Conservation (phyloP, 2,113 vertebrate genomes). For the Camelus bactrianus region DNA sequence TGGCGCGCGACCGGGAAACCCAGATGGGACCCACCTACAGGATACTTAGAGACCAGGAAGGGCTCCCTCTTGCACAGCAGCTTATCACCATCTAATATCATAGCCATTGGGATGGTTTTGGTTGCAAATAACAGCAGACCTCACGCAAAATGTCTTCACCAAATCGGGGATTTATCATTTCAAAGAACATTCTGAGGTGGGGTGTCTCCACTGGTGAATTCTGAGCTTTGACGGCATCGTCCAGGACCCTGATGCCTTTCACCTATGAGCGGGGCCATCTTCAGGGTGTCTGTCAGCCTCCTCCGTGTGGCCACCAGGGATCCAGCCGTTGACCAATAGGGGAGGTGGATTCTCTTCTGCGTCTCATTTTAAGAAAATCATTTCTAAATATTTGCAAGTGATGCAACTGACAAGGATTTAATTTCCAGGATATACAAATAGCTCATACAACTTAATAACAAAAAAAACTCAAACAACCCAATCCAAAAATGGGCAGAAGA, state of each 20-base stretch:
- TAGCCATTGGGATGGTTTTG: background rate
- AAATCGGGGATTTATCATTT: background rate
- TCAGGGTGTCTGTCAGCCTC: fast-evolving
- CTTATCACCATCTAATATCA: background rate
- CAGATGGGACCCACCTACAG: background rate
- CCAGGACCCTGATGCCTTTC: background rate
- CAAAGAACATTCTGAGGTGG: background rate
- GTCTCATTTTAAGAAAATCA: background rate
- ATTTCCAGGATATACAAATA: no score
- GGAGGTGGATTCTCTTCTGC: background rate
- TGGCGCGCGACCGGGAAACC: background rate
- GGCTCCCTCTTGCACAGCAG: background rate
- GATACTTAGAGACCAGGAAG: background rate
- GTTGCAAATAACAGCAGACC: background rate
- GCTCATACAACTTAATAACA: no score
- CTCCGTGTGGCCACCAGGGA: background rate
- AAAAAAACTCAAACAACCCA: no score
- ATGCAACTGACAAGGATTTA: no score
- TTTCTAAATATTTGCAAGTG: background rate
- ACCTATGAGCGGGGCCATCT: background rate
- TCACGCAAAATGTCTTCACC: background rate
- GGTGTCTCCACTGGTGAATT: background rate
- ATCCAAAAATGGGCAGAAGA: no score
- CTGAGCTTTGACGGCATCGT: background rate
- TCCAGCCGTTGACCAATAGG: background rate